Conservation (phyloP, 2,797 vertebrate genomes). For the Silurus lanzhouensis region DNA sequence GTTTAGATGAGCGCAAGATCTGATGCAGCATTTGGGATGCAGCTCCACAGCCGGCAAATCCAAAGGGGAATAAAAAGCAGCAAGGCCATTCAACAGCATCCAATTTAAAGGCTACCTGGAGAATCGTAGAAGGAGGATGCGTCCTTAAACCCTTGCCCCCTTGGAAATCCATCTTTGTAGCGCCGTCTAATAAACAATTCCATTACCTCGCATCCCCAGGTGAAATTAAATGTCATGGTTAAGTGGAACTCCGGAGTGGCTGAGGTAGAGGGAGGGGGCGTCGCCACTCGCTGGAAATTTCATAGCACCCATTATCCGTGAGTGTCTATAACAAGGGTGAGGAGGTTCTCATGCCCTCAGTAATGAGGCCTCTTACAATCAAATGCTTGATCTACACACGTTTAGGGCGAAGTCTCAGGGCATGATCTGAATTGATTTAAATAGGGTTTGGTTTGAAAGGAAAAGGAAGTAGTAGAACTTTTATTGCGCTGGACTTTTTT, state of each 20-base stretch:
- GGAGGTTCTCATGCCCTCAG: slow-evolving; percentile 48
- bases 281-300: slow-evolving; percentile 56
- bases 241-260: slow-evolving; percentile 59
- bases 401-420: slow-evolving; percentile 30
- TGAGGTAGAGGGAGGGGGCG: slow-evolving; percentile 22
- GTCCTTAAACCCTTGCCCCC: slow-evolving; percentile 59
- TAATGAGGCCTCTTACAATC: slow-evolving; percentile 49
- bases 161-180: slow-evolving; percentile 61
- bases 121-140: slow-evolving; percentile 49
- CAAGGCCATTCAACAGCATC: slow-evolving; percentile 62
- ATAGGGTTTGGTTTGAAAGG: neutral
- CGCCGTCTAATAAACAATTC: slow-evolving; percentile 63
- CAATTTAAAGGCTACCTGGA: slow-evolving; percentile 66
- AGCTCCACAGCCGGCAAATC: slow-evolving; percentile 56
- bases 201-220: slow-evolving; percentile 59
- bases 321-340: slow-evolving; percentile 43
- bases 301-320: slow-evolving; percentile 57
- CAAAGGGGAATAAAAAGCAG: slow-evolving; percentile 62
- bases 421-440: slow-evolving; percentile 33
- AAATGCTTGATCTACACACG: slow-evolving; percentile 12
- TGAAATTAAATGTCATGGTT: slow-evolving; percentile 66
- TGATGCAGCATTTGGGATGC: slow-evolving; percentile 62
- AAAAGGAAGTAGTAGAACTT: neutral
- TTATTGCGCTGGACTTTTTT: neutral
- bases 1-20: slow-evolving; percentile 30